Evolutionary conservation across 1,140 invertebrate genomes (phyloP).

Genomic region (Philotrypesis tridentata): DNA sequence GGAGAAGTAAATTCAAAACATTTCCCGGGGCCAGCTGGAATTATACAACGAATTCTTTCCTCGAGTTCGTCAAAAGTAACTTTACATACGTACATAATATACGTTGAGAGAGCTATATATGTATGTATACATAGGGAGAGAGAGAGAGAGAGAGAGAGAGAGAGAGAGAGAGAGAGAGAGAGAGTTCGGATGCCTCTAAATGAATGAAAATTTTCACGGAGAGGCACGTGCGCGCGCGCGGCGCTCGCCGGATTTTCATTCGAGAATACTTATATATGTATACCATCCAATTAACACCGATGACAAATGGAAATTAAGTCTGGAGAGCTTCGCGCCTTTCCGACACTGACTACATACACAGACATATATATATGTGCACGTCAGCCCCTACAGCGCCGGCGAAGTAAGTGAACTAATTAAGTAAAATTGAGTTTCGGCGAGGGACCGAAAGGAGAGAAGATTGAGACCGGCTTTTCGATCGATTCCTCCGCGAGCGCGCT

Average conservation of each 20-base stretch:
- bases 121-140: too few species aligned
- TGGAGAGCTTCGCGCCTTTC: conserved; percentile 24
- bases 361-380: neutral
- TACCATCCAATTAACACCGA: conserved; percentile 43
- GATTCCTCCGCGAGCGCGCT: conserved; percentile 15
- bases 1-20: neutral
- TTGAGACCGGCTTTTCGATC: conserved; percentile 7
- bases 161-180: too few species aligned
- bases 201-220: conserved; percentile 36
- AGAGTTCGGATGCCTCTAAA: neutral
- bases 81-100: too few species aligned
- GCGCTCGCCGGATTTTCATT: conserved; percentile 27
- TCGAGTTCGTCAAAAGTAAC: conserved; percentile 31
- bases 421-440: conserved; percentile 44
- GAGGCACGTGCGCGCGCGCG: neutral
- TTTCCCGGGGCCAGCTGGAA: neutral
- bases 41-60: conserved; percentile 14
- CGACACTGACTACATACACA: neutral
- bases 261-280: conserved; percentile 35
- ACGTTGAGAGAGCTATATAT: too few species aligned
- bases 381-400: too few species aligned
- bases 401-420: conserved; percentile 45
- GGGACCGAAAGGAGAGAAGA: neutral
- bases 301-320: conserved; percentile 48
- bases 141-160: too few species aligned